Base-by-base conservation (phyloP, 2,113 vertebrate genomes). In the Sebastes schlegelii region DNA sequence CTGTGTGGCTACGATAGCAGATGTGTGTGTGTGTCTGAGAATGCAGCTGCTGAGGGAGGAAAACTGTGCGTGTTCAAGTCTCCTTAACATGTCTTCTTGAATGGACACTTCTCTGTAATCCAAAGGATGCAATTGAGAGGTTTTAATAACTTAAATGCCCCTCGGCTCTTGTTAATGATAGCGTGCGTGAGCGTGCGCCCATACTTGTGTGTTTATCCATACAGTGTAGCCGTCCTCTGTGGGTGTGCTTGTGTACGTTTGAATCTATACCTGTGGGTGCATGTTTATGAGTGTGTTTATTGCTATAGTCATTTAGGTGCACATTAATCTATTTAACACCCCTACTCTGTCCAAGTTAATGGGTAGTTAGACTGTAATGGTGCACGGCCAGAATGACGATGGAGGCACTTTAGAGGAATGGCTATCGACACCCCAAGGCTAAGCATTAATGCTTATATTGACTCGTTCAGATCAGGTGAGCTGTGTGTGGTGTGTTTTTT, bases 221-320 rank as follows among this genome's bases (percentile, higher is more conserved):
- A 57, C 43, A 57, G 21, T 77, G 65, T 64, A 60, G 13, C 55
- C n/a, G 1, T 49, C 43, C 61, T 77, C 51, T 58, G 83, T 65
- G 62, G 57, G 46, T 71, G 34, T 34, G 73, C 69, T 65, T 87
- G 42, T 71, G 70, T 82, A 66, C 40, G 14, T 74, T 70, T 34
- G 48, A 79, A 83, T 91, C 80, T 49, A 86, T 89, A 90, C 85
- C 83, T 90, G 83, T 87, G 88, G 91, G 92, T 90, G 89, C 74
- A 79, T 90, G 87, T 93, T 93, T 88, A 92, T 87, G 84, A 85
- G 79, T 80, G 80, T 86, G 87, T 93, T 92, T 92, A 91, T 91
- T 83, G 88, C 89, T 83, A 26, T 84, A 82, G 86, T 92, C 83
- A 88, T 90, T 90, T 88, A 89, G 85, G 74, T 78, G 63, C 70